Percentiles rank a stretch among this genome's conserved stretches.
phyloP scores from a whole-genome alignment of 2,113 vertebrate genomes.

The Pituophis catenifer region DNA sequence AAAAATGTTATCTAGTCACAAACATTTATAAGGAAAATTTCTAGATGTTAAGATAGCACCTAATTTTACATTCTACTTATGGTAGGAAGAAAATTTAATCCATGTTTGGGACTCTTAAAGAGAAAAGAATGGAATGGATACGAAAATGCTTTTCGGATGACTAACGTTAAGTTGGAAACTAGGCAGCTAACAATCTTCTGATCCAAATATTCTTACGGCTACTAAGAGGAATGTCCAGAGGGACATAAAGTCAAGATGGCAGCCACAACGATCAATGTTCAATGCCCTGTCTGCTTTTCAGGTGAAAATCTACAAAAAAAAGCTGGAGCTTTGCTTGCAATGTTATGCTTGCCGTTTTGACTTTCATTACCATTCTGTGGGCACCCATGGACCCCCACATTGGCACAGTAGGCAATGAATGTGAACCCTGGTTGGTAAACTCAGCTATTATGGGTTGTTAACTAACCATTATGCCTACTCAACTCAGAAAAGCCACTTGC shows the following conservation, averaged over 20 bases:
- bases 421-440: background rate
- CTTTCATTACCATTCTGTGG: background rate
- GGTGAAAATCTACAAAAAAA: background rate
- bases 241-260: background rate
- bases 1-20: background rate
- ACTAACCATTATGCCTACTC: rapidly evolving
- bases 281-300: background rate
- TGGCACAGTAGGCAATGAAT: background rate
- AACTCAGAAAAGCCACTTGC: background rate
- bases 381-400: background rate
- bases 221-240: background rate
- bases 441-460: background rate
- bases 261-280: background rate
- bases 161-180: background rate
- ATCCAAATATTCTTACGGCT: background rate
- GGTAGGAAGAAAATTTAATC: background rate
- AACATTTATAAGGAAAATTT: background rate
- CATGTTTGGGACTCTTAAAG: background rate
- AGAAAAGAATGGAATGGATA: background rate
- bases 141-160: background rate
- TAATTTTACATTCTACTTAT: background rate
- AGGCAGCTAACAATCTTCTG: background rate
- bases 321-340: background rate
- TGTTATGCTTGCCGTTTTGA: background rate
- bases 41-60: background rate